Conservation (phyloP, 2,888 invertebrate species). For the Ophraella communa region DNA sequence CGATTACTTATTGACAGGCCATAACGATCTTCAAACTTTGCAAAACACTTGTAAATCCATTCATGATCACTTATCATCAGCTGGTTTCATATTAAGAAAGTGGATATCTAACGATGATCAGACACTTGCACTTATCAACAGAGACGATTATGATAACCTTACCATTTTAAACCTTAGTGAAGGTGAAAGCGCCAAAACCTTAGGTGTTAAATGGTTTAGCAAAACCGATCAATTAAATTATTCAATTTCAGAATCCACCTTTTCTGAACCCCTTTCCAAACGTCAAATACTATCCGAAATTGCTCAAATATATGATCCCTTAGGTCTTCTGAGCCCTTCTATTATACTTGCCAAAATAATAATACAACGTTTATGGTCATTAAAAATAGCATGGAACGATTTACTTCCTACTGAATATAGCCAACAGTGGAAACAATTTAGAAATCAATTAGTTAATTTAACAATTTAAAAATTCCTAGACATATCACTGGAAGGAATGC, state of each 20-base stretch:
- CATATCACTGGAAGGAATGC: background rate
- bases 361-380: conserved; percentile 11
- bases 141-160: background rate
- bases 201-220: background rate
- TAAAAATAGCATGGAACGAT: conserved; percentile 10
- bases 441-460: no score
- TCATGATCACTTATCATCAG: conserved; percentile 10
- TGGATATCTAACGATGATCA: conserved; percentile 14
- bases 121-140: background rate
- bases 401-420: background rate
- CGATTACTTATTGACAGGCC: conserved; percentile 17
- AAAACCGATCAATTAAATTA: background rate
- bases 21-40: conserved; percentile 7
- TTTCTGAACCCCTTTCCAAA: background rate
- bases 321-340: conserved; percentile 9
- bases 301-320: conserved; percentile 21
- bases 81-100: conserved; percentile 19
- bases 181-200: conserved; percentile 17
- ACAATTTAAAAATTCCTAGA: conserved; percentile 13
- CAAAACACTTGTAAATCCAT: no score
- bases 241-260: background rate
- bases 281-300: conserved; percentile 5
- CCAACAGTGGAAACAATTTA: background rate
- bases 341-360: conserved; percentile 20
- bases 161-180: conserved; percentile 1